Evolutionary conservation across 2,888 invertebrate genomes (phyloP), one percentile per base, ranked within the genome.

Genomic region (Eulithis testata): DNA sequence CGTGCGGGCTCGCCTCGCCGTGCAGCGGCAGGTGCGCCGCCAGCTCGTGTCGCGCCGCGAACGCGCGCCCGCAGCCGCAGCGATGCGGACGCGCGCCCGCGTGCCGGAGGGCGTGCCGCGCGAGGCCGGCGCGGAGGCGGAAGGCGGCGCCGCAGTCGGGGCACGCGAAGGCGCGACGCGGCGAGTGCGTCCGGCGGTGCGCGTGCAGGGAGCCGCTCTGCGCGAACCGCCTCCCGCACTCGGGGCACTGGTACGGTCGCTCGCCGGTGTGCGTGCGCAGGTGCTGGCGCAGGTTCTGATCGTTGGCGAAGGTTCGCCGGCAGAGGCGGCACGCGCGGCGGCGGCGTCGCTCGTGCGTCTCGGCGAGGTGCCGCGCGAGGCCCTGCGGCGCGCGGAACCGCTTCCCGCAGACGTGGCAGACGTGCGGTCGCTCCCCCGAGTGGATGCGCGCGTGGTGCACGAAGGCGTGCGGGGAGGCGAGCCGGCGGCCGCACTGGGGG

Each of bases 301-400:
- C 90, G 63, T 95, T 95, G 1, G 94, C 93, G 79, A 95, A 95
- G 83, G 87, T 94, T 21, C 93, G 89, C 0, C 27, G 88, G 80
- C 95, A 95, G 43, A 81, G 69, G 62, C 91, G 88, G 83, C 95
- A 95, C 0, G 93, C 80, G 79, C 94, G 94, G 12, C 94, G 94
- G 69, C 94, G 94, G 4, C 94, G 88, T 3, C 94, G 92, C 72
- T 94, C 94, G 84, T 95, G 95, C 2, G 95, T 95, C 73, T 95
- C 95, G 27, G 93, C 89, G 31, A 95, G 75, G 76, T 96, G 95
- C 1, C 95, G 87, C 53, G 94, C 93, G 36, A 95, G 83, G 0
- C 95, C 95, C 82, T 94, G 94, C 12, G 94, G 94, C n/a, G 95
- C 94, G 27, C 95, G 90, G 84, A 95, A 95, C 77, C 94, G 94